Base-by-base conservation (phyloP, 1,140 invertebrate genomes). In the Zaprionus capensis region DNA sequence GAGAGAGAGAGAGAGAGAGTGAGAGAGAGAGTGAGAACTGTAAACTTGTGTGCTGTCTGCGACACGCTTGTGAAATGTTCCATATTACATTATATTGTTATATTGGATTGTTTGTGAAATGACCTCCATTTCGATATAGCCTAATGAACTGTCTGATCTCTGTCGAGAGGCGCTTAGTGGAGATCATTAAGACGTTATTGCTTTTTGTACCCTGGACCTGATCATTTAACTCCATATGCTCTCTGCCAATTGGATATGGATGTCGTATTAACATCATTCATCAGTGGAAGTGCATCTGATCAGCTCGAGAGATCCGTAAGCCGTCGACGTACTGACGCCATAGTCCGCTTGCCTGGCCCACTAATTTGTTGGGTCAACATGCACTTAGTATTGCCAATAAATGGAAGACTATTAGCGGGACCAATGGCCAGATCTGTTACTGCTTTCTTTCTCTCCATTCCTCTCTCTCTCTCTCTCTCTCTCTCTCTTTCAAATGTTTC, bases 321-420 rank as follows among this genome's bases (percentile, higher is more conserved):
- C 58, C 62, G 44, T 24, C 38, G 5, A 36, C 20, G 44, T 15
- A 46, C 1, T 87, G 84, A 87, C 78, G 83, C 69, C 71, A 81
- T 73, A 44, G 4, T 24, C 20, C 64, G 56, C 53, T 17, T 53
- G 81, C 31, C 44, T 72, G 53, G 76, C 65, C 81, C 84, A 81
- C 84, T 88, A 88, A 88, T 81, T 81, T 77, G 41, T 55, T 72
- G 34, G 73, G 66, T 81, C 78, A 88, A 88, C 71, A 88, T 63
- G 66, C 44, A 26, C 7, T 28, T 56, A 56, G 46, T 36, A 14
- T 58, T 58, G 55, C 56, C 51, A 71, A 56, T 58, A 76, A 73
- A 79, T 49, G 41, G 11, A 0, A 46, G 78, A 66, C 44, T 56
- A 56, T 77, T 61, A 71, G 46, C 46, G 9, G n/a, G 49, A 71